Conservation (phyloP, 2,797 vertebrate species). For the Chelmon rostratus region DNA sequence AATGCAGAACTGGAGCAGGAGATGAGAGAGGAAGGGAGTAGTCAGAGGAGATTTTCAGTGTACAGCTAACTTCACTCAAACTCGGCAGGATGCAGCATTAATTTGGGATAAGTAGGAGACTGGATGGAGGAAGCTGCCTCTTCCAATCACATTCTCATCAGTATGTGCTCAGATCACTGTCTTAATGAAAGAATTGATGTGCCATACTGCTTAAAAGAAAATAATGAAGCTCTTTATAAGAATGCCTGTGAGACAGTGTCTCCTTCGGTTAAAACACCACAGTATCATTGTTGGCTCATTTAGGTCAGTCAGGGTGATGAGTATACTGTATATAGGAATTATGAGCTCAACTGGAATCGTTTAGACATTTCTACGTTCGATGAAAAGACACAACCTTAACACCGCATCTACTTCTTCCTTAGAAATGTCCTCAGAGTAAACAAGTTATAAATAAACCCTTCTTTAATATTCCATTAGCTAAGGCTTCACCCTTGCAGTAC, state of each 20-base stretch:
- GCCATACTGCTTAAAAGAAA: background rate
- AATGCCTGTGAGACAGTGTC: background rate
- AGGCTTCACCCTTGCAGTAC: background rate
- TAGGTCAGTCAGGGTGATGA: background rate
- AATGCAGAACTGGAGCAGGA: background rate
- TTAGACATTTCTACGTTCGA: constrained; percentile 22
- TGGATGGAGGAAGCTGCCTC: constrained; percentile 40
- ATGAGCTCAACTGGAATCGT: constrained; percentile 22
- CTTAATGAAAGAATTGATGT: constrained; percentile 29
- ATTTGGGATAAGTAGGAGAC: constrained; percentile 35
- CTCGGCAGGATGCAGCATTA: constrained; percentile 11
- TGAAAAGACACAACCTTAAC: background rate
- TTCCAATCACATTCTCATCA: constrained; percentile 31
- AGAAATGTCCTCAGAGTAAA: constrained; percentile 25
- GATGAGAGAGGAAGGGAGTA: constrained; percentile 19
- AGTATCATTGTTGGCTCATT: background rate
- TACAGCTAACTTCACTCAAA: constrained; percentile 27
- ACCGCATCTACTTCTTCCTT: background rate
- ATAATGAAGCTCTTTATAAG: background rate
- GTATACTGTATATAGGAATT: background rate
- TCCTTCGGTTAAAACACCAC: constrained; percentile 7
- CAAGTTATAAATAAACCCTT: constrained; percentile 20
- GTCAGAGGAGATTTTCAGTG: background rate
- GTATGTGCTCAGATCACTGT: constrained; percentile 16
- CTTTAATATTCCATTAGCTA: constrained; percentile 1